These are phyloP conservation scores for Heliocidaris tuberculata DNA, from an alignment of 35 echinoderm and acorn worm genomes.

Conservation along the genomic window DNA sequence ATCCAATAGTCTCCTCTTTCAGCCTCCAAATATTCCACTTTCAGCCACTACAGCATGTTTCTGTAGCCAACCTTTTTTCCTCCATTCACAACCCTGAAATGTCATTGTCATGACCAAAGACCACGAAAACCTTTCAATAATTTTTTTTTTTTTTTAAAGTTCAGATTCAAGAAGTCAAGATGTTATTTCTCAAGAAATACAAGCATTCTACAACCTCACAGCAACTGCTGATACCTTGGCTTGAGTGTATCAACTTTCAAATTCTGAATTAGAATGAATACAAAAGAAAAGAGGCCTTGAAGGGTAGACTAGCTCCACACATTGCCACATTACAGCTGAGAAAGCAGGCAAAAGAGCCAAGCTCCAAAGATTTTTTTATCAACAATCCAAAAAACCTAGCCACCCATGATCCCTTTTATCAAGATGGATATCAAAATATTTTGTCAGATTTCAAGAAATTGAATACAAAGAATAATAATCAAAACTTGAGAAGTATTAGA, in stretches of 20 bases:
- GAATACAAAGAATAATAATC: neutral
- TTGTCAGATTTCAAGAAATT: neutral
- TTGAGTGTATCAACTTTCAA: too few relatives aligned
- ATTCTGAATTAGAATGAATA: too few relatives aligned
- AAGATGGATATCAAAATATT: neutral
- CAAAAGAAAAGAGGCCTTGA: neutral
- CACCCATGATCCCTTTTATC: slow-evolving; percentile 34
- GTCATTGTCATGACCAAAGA: too few relatives aligned
- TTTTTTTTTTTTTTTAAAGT: too few relatives aligned
- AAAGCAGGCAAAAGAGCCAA: neutral
- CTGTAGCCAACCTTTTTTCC: neutral
- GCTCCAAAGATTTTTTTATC: neutral
- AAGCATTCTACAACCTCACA: too few relatives aligned
- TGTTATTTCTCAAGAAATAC: too few relatives aligned
- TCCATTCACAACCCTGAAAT: too few relatives aligned
- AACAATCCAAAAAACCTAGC: slow-evolving; percentile 19
- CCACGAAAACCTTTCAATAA: too few relatives aligned
- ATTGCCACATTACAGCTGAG: neutral
- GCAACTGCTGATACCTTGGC: too few relatives aligned
- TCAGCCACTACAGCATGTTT: neutral
- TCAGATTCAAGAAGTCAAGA: too few relatives aligned
- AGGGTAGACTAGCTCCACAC: neutral
- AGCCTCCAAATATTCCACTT: neutral
- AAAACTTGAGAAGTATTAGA: neutral
- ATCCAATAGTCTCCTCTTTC: neutral